A percentile compares a stretch with the other conserved stretches of the same genome.
These are phyloP conservation scores for Helicoverpa assulta DNA, from an alignment of 2,888 invertebrate genomes.

Conservation along the genomic window DNA sequence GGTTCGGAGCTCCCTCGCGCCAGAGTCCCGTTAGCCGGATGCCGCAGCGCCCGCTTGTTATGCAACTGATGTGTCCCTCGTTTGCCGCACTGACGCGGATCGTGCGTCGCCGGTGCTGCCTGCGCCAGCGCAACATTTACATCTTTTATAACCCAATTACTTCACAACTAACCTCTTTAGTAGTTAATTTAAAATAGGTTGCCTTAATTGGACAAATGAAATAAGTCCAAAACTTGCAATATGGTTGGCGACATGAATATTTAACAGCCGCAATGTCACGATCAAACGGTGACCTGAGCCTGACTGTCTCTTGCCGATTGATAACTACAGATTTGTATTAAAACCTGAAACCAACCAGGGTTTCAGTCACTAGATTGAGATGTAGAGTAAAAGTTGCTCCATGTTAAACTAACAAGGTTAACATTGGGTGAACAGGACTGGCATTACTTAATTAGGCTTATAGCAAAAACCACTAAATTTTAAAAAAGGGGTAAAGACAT, in stretches of 20 bases:
- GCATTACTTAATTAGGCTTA: no score
- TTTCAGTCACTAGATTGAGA: no score
- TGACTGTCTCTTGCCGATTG: no score
- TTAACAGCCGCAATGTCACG: no score
- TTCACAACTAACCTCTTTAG: conserved; percentile 20
- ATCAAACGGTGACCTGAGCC: no score
- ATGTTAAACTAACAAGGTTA: no score
- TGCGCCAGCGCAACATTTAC: conserved; percentile 60
- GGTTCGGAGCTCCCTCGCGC: conserved; percentile 70
- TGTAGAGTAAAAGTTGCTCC: no score
- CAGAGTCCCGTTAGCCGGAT: conserved; percentile 85
- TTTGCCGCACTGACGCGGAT: conserved; percentile 62
- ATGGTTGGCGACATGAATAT: not conserved
- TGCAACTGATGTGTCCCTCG: conserved; percentile 83
- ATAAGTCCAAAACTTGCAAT: not conserved
- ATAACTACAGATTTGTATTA: no score
- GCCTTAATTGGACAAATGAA: not conserved
- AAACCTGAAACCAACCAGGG: no score
- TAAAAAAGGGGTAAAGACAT: no score
- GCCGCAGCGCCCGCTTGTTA: conserved; percentile 82
- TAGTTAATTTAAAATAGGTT: conserved; percentile 12
- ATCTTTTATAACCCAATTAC: conserved; percentile 42
- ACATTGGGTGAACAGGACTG: no score
- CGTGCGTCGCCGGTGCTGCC: conserved; percentile 51
- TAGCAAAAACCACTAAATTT: no score